Percentiles rank a stretch among this genome's conserved stretches.
phyloP scores from a whole-genome alignment of 2,797 vertebrate species.

The Zenarchopterus dispar region DNA sequence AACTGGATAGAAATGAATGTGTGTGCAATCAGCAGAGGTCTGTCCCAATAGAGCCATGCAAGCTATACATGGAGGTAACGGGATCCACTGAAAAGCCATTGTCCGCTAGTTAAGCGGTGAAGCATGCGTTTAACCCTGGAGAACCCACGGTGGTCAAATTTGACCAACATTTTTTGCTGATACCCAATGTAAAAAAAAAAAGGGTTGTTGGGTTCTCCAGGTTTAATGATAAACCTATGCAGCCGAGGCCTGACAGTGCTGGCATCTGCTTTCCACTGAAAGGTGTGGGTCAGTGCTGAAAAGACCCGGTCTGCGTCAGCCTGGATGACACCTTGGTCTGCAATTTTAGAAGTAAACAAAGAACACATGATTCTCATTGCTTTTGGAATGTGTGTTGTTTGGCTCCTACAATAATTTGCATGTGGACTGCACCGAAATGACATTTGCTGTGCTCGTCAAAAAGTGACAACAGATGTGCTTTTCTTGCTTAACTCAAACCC shows the following conservation, averaged over 20 bases:
- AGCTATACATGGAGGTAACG: slow-evolving; percentile 73
- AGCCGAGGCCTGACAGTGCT: slow-evolving; percentile 36
- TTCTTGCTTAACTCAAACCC: slow-evolving; percentile 45
- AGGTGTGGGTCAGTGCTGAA: neutral
- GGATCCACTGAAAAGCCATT: slow-evolving; percentile 78
- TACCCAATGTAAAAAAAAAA: too few relatives aligned
- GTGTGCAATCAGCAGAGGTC: slow-evolving; percentile 74
- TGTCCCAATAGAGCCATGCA: slow-evolving; percentile 67
- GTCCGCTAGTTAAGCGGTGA: slow-evolving; percentile 61
- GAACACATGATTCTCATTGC: slow-evolving; percentile 2
- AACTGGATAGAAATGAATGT: slow-evolving; percentile 71
- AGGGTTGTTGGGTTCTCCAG: too few relatives aligned
- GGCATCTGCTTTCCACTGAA: slow-evolving; percentile 4
- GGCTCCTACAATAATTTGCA: slow-evolving; percentile 19
- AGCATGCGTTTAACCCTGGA: slow-evolving; percentile 61
- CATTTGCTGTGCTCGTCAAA: slow-evolving; percentile 37
- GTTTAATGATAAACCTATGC: slow-evolving; percentile 73
- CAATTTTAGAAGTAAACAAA: slow-evolving; percentile 13
- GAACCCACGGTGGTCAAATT: too few relatives aligned
- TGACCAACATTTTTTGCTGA: too few relatives aligned
- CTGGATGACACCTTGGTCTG: too few relatives aligned
- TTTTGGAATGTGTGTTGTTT: slow-evolving; percentile 28
- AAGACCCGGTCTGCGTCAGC: too few relatives aligned
- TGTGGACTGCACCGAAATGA: slow-evolving; percentile 28
- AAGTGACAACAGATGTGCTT: slow-evolving; percentile 37